These are phyloP conservation scores for Scytalopus superciliaris DNA, from an alignment of 2,113 vertebrate genomes.

Conservation along the genomic window DNA sequence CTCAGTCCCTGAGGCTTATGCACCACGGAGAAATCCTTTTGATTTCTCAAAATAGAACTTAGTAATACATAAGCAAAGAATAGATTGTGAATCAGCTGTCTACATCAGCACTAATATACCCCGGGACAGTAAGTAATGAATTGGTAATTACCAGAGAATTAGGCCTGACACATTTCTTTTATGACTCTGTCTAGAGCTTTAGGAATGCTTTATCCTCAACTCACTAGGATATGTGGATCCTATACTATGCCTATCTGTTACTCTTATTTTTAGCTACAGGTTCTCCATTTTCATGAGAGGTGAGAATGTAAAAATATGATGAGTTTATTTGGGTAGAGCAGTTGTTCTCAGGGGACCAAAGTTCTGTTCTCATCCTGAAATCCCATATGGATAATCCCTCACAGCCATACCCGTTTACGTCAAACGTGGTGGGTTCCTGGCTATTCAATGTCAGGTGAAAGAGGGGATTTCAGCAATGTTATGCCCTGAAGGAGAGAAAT, in stretches of 20 bases:
- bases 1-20: neutral
- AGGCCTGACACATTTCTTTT: neutral
- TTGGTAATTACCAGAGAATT: neutral
- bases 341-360: neutral
- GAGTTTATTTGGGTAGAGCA: neutral
- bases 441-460: neutral
- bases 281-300: neutral
- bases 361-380: neutral
- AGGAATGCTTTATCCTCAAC: neutral
- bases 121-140: neutral
- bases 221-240: neutral
- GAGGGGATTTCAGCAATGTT: neutral
- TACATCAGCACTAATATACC: neutral
- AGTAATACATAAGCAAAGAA: neutral
- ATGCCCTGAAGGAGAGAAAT: neutral
- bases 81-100: neutral
- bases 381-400: neutral
- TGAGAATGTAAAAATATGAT: neutral
- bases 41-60: constrained; percentile 19
- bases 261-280: neutral
- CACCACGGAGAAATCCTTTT: neutral
- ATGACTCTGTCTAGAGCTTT: neutral
- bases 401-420: neutral
- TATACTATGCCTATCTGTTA: neutral
- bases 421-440: neutral